Percentiles rank a stretch among this genome's conserved stretches.
phyloP scores from a whole-genome alignment of 2,797 vertebrate species.

The Loris lydekkerianus region DNA sequence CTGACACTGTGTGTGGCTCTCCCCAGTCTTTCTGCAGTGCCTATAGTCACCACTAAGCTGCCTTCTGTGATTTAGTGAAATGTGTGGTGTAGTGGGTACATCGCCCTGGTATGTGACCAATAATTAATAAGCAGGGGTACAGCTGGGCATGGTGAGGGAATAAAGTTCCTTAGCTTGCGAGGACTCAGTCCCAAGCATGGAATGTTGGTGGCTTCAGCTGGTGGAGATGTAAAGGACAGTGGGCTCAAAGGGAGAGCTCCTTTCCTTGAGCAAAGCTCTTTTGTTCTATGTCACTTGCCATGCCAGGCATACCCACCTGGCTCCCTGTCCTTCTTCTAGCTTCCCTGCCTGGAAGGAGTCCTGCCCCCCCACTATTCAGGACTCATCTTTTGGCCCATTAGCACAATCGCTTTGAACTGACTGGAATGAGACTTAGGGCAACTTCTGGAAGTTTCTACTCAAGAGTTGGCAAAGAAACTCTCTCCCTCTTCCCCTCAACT shows the following conservation, averaged over 20 bases:
- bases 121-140: constrained; percentile 28
- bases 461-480: neutral
- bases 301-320: neutral
- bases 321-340: neutral
- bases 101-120: neutral
- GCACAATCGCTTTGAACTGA: neutral
- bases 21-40: neutral
- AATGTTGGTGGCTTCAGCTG: neutral
- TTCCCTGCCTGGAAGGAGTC: neutral
- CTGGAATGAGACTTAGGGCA: neutral
- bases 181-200: neutral
- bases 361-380: neutral
- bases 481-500: neutral
- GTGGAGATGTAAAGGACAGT: neutral
- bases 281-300: neutral
- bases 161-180: neutral
- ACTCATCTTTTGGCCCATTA: neutral
- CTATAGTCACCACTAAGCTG: neutral
- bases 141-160: neutral
- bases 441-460: constrained; percentile 25
- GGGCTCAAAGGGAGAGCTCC: neutral
- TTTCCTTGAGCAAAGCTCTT: neutral
- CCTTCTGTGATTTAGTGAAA: neutral
- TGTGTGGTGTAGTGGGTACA: neutral
- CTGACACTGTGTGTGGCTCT: neutral